A percentile compares a stretch with the other conserved stretches of the same genome.
These are phyloP conservation scores for Charadrius vociferus DNA, from an alignment of 2,113 vertebrate genomes.

Conservation along the genomic window DNA sequence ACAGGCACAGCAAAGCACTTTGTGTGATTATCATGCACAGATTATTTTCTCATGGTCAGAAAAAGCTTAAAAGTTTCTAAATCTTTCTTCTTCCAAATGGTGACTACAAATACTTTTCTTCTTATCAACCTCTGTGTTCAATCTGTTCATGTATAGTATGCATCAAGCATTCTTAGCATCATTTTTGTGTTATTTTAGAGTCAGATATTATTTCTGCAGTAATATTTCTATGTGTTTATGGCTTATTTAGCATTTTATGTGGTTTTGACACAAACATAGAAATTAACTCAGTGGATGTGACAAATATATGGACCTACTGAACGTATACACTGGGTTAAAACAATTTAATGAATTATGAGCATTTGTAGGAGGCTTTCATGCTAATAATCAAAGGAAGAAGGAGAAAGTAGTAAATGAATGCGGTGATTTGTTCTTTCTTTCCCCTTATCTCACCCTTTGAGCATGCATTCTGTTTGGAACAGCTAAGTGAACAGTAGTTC, in stretches of 20 bases:
- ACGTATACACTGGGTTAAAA: background rate
- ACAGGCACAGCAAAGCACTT: background rate
- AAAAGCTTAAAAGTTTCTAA: background rate
- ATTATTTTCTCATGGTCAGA: background rate
- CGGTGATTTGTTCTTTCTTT: constrained; percentile 56
- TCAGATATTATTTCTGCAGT: background rate
- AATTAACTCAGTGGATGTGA: background rate
- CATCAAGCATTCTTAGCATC: background rate
- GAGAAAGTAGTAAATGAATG: constrained; percentile 44
- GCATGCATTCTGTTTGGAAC: constrained; percentile 65
- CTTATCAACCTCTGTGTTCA: background rate
- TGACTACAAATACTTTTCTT: background rate
- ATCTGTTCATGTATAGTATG: background rate
- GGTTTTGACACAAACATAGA: background rate
- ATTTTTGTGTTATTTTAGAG: background rate
- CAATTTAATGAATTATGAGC: background rate
- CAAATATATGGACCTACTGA: background rate
- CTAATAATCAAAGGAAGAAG: constrained; percentile 27
- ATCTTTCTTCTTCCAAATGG: background rate
- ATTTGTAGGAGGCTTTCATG: constrained; percentile 25
- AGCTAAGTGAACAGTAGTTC: constrained; percentile 57
- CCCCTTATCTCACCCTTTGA: constrained; percentile 60
- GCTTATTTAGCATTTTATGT: background rate
- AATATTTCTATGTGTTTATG: background rate
- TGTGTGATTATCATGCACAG: background rate